Conservation (phyloP, 2,113 vertebrate genomes). For the Gila orcuttii region DNA sequence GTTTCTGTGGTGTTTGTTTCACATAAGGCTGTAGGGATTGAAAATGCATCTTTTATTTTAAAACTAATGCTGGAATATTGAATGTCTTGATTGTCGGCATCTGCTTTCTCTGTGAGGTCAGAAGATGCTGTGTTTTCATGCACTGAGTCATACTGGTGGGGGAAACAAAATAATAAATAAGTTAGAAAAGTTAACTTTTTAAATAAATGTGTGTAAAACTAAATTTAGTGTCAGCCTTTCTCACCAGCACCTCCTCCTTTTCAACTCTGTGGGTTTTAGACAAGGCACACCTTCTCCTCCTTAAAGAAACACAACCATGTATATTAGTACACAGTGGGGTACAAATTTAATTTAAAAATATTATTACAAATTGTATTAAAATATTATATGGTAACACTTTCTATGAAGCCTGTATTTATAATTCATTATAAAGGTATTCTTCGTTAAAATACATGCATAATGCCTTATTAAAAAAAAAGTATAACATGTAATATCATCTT, state of each 20-base stretch:
- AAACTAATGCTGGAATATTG: slow-evolving; percentile 21
- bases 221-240: not conserved
- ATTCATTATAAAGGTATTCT: too few species aligned
- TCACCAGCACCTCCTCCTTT: slow-evolving; percentile 15
- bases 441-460: too few species aligned
- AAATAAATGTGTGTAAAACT: not conserved
- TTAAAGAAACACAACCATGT: slow-evolving; percentile 7
- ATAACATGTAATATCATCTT: too few species aligned
- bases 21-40: not conserved
- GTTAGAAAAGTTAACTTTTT: not conserved
- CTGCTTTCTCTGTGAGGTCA: not conserved
- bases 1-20: not conserved
- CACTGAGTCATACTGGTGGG: not conserved
- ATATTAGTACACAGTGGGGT: not conserved
- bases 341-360: too few species aligned
- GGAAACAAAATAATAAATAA: not conserved
- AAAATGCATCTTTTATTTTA: not conserved
- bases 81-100: not conserved
- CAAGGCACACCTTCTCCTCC: not conserved
- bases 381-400: too few species aligned
- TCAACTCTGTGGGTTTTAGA: not conserved
- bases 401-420: too few species aligned
- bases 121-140: not conserved
- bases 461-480: too few species aligned
- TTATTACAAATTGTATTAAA: too few species aligned